These are phyloP conservation scores for Hemistola chrysoprasaria DNA, from an alignment of 2,888 invertebrate species.

Conservation along the genomic window DNA sequence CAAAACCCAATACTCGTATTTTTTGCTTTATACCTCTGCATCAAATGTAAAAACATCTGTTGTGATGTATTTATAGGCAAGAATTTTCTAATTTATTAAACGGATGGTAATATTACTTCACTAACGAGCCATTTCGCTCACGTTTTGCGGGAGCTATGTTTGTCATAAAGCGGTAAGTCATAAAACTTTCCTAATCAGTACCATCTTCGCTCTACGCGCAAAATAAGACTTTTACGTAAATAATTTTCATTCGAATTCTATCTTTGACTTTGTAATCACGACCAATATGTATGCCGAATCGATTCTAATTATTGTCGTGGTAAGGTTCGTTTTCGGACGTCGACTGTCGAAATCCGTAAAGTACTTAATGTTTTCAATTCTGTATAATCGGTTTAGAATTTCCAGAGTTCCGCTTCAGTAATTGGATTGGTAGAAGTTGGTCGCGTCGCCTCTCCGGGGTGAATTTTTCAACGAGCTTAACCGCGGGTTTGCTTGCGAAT, in stretches of 20 bases:
- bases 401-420: conserved; percentile 75
- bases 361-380: conserved; percentile 82
- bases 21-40: conserved; percentile 3
- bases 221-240: conserved; percentile 68
- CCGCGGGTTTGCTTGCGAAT: conserved; percentile 51
- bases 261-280: conserved; percentile 69
- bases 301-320: conserved; percentile 40
- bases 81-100: conserved; percentile 26
- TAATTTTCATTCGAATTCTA: conserved; percentile 73
- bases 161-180: conserved; percentile 61
- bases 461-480: conserved; percentile 63
- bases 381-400: conserved; percentile 82
- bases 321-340: conserved; percentile 56
- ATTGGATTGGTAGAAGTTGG: conserved; percentile 75
- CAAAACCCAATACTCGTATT: conserved; percentile 15
- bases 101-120: conserved; percentile 34
- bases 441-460: conserved; percentile 45
- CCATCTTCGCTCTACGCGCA: conserved; percentile 59
- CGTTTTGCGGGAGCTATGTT: conserved; percentile 57
- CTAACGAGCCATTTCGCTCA: conserved; percentile 54
- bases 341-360: conserved; percentile 59
- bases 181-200: conserved; percentile 75
- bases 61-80: no score
- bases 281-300: conserved; percentile 42
- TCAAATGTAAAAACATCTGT: no score